Base-by-base conservation (phyloP, 1,140 invertebrate genomes). In the Polyergus mexicanus region DNA sequence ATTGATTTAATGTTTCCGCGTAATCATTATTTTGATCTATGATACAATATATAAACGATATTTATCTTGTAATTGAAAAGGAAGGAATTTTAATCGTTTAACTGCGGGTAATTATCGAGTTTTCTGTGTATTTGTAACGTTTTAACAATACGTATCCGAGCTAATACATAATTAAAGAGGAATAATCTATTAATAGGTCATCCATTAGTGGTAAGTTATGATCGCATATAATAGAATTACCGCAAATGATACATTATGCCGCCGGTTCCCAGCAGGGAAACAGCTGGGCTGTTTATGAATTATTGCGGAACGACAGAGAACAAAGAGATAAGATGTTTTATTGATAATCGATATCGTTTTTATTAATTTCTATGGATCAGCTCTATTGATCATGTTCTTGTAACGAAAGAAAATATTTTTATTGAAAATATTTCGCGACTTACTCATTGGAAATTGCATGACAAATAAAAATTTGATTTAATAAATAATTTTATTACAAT, bases 111-210 rank as follows among this genome's bases (percentile, higher is more conserved):
- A 81, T 81, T 81, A 72, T 11, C 3, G 32, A 32, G 11, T 38
- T 60, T 41, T 58, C 19, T 22, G 25, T 71, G 72, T 16, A 41
- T 74, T 62, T 35, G 16, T 62, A 47, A 60, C 13, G 54, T 81
- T 81, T 81, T 81, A 58, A 71, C 5, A n/a, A 72, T 47, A 41
- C 60, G n/a, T 22, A 41, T 32, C 28, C 35, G 22, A 51, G 54
- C 54, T 83, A 60, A 74, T 83, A 16, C 16, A 51, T 51, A 72
- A 83, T 83, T 47, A 62, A 60, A 74, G 78, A 62, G 68, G 25
- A n/a, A 41, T 69, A 44, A 81, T n/a, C 25, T 74, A 83, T 83
- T 83, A 72, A 83, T 60, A 74, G 68, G 22, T 81, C 78, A 81
- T 54, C 54, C 60, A 54, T 83, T 74, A 68, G 51, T 60, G 28